Conservation (phyloP, 2,888 invertebrate species). For the Leptinotarsa tumamoca region DNA sequence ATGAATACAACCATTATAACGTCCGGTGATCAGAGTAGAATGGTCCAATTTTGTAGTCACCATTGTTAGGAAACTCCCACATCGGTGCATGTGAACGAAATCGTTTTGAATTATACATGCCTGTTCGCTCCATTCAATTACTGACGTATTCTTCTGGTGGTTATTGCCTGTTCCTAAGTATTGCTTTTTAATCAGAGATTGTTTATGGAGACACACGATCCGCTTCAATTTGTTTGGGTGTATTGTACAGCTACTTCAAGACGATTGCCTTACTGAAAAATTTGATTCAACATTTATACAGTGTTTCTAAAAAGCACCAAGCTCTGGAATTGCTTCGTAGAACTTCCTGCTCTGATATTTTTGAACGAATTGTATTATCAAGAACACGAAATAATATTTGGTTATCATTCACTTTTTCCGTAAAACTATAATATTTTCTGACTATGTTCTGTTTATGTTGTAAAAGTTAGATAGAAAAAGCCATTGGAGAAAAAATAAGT, state of each 20-base stretch:
- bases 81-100: conserved; percentile 43
- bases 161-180: conserved; percentile 29
- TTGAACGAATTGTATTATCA: no score
- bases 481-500: no score
- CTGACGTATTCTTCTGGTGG: conserved; percentile 31
- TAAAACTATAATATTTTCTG: no score
- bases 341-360: no score
- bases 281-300: background rate
- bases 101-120: conserved; percentile 47
- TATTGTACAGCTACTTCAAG: background rate
- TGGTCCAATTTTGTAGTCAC: conserved; percentile 49
- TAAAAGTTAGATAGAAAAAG: no score
- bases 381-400: no score
- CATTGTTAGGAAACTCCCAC: conserved; percentile 51
- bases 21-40: conserved; percentile 51
- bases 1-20: conserved; percentile 47
- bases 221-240: background rate
- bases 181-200: conserved; percentile 31
- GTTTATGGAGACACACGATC: conserved; percentile 11
- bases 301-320: no score
- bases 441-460: no score
- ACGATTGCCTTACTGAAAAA: background rate
- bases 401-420: no score
- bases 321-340: no score
- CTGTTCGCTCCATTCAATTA: conserved; percentile 38